Evolutionary conservation across 2,113 vertebrate species (phyloP), one percentile per base, ranked within the genome.

Genomic region (Electrona antarctica): DNA sequence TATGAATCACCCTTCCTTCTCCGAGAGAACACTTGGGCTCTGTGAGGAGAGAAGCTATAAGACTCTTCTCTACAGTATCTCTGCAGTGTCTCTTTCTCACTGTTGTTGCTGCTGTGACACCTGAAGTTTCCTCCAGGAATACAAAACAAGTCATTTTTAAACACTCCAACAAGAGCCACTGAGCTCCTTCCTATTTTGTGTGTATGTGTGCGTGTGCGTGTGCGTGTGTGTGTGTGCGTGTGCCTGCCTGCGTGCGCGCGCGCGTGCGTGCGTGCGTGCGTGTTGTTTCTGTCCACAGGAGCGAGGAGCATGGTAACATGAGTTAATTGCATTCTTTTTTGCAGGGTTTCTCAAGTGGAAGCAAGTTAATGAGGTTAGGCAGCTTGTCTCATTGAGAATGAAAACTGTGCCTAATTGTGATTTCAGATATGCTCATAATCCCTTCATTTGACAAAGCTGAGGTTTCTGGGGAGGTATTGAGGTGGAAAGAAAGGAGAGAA

Each of bases 351-450:
- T 91, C 89, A 80, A 85, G 85, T 90, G 90, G 83, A 88, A 86
- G 81, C 81, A 54, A 67, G 76, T 83, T 93, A 92, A 92, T 87
- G 85, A 92, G 88, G 86, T 89, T 79, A 85, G 90, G 83, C 90
- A 86, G 89, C 74, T 90, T 68, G 78, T 62, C 82, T 85, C 71
- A 63, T 76, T 69, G 78, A 89, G 79, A 88, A 83, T 74, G 69
- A 60, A 84, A 74, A 81, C 80, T 58, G 80, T 66, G 85, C 79
- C 88, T 90, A 91, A 92, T 90, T 90, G 89, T 88, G 90, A 90
- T 90, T 82, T 89, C 85, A 90, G 81, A 90, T 88, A 87, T 88
- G 85, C 84, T 86, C 72, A 75, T 89, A 92, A 93, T 93, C 90
- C 84, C 76, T 78, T 74, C 75, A 87, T 89, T 79, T 90, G 85